Percentiles rank a stretch among this genome's conserved stretches.
Evolutionary conservation across 2,888 invertebrate genomes (phyloP).

Genomic region (Aproaerema taeniolella): DNA sequence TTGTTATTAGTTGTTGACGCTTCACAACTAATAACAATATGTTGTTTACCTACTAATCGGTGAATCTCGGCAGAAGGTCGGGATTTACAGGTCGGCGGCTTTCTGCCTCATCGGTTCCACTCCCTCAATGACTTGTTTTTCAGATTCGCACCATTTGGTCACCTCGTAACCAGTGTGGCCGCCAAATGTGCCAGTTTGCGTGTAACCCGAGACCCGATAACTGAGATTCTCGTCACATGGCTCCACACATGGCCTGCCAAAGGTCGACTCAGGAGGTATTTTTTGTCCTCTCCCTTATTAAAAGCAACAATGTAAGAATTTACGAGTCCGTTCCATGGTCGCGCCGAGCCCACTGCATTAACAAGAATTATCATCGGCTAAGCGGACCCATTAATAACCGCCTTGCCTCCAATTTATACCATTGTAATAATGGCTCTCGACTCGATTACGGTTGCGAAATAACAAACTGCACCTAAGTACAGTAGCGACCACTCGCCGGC

Average conservation of each 20-base stretch:
- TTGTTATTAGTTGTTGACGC: too few relatives aligned
- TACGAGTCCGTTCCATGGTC: constrained; percentile 14
- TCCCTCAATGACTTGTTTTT: constrained; percentile 49
- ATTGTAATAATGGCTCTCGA: constrained; percentile 43
- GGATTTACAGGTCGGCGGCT: constrained; percentile 33
- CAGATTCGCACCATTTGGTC: constrained; percentile 52
- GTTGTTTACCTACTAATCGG: constrained; percentile 14
- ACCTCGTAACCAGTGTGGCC: constrained; percentile 46
- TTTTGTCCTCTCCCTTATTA: constrained; percentile 52
- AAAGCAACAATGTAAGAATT: constrained; percentile 29
- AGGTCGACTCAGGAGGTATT: constrained; percentile 64
- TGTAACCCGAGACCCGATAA: constrained; percentile 55
- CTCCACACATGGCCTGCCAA: constrained; percentile 54
- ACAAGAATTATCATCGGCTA: constrained; percentile 10
- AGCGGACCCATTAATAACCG: constrained; percentile 32
- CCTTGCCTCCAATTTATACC: constrained; percentile 49
- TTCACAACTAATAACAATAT: neutral
- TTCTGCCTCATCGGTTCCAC: constrained; percentile 36
- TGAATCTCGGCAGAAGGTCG: constrained; percentile 36
- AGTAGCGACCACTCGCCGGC: constrained; percentile 46
- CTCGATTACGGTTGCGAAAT: constrained; percentile 46
- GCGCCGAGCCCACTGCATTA: constrained; percentile 21
- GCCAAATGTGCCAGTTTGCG: constrained; percentile 56
- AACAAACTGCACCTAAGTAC: constrained; percentile 55
- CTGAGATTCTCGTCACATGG: constrained; percentile 63